Base-by-base conservation (phyloP, 2,888 invertebrate genomes). In the Philereme transversata region DNA sequence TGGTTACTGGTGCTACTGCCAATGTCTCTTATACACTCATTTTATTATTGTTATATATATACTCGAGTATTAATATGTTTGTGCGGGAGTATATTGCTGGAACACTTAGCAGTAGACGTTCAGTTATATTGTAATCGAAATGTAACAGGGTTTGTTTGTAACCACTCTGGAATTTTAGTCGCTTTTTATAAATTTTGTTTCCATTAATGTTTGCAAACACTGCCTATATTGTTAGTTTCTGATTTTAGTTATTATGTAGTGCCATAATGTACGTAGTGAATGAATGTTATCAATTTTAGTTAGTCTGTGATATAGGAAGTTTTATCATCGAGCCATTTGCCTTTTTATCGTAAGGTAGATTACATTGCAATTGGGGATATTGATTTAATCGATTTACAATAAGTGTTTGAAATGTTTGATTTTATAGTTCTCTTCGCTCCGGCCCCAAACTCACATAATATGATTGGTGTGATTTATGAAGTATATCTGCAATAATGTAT, bases 41-140 rank as follows among this genome's bases (percentile, higher is more conserved):
- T 88, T 87, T 87, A 87, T 86, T 85, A 86, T 86, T 87, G 84
- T 89, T 87, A 84, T n/a, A 22, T 22, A 22, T 22, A 22, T 83
- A 82, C 81, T 84, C 83, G 84, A 90, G 88, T 90, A 88, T 90
- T 90, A 87, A 86, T 87, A 77, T 77, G 81, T 85, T 82, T 80
- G 81, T 79, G 80, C 83, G 82, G 82, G 79, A 84, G 82, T 83
- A 82, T 85, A 83, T 83, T 84, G 84, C 86, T 86, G 83, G 78
- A 77, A 77, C 78, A 83, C 43, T 81, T 82, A 86, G 81, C 79
- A 77, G 83, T 87, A 86, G 86, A 79, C 74, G 82, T 83, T 84
- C 77, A 78, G 78, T 85, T 88, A 87, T 90, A 91, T 90, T 91
- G 91, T 89, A 72, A 90, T 87, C 84, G 91, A 90, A 91, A 91